Conservation (phyloP, 2,797 vertebrate species). For the Eutrigla gurnardus region DNA sequence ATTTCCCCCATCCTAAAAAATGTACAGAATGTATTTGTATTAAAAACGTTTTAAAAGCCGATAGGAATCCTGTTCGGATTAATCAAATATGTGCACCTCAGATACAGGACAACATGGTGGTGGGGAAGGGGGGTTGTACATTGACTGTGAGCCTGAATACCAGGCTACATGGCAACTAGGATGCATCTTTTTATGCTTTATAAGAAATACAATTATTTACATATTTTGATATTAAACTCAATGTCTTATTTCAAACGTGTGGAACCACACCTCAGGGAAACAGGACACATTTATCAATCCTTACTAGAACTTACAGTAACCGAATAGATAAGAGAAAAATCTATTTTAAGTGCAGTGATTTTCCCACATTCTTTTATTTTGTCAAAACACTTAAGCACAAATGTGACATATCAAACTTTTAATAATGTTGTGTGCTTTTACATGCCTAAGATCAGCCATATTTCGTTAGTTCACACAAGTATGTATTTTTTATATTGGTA, state of each 20-base stretch:
- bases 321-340: background rate
- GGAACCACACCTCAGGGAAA: constrained; percentile 17
- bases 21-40: constrained; percentile 19
- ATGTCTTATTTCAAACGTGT: constrained; percentile 1
- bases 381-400: background rate
- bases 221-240: background rate
- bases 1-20: constrained; percentile 25
- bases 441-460: background rate
- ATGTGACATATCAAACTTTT: background rate
- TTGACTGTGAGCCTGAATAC: constrained; percentile 37
- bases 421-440: background rate
- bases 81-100: constrained; percentile 37
- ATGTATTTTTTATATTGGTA: background rate
- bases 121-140: constrained; percentile 57
- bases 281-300: background rate
- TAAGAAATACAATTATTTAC: background rate
- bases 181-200: constrained; percentile 6
- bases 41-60: constrained; percentile 5
- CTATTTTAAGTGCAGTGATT: background rate
- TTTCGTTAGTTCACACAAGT: background rate
- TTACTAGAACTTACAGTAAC: background rate
- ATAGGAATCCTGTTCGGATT: constrained; percentile 10
- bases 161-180: constrained; percentile 7
- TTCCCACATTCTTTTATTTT: background rate
- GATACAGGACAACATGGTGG: constrained; percentile 73